Base-by-base conservation (phyloP, 2,888 invertebrate species). In the Meghimatium bilineatum region DNA sequence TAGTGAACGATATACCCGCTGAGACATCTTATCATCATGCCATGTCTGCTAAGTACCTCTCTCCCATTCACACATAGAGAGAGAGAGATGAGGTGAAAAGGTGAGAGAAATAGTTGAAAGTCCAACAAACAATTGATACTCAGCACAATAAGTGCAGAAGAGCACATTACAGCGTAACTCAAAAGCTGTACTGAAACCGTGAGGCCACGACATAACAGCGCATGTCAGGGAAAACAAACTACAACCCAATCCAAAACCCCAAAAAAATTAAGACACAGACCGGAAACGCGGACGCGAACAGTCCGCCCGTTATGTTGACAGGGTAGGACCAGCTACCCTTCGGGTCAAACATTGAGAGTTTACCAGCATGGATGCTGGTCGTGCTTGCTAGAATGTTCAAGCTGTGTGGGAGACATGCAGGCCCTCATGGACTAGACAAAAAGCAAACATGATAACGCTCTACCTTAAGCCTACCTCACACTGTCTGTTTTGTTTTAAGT, bases 271-370 rank as follows among this genome's bases (percentile, higher is more conserved):
- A 79, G 67, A 23, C 79, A 44, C 26, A 32, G 44, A 79, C 79
- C 79, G 79, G 79, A 79, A 79, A 49, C 56, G 69, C 23, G 23
- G 67, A 52, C 32, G 44, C 29, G 67, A 20, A 44, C 67, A 77
- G 79, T 49, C 49, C 49, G 49, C 29, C 10, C 29, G 79, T 29
- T 67, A 34, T 79, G 79, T 79, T 79, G 23, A 32, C 79, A 67
- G 79, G 79, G 79, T 79, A 79, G 67, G 67, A 63, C 44, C 12
- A 14, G 32, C 79, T 67, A 79, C 79, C 79, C 79, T 32, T 23
- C 34, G 79, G 69, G 79, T 79, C 79, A 79, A 79, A 79, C 67
- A 79, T 49, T 79, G 44, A 6, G 34, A 67, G 79, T 79, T 79
- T 79, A 67, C 49, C 49, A 5, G 66, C n/a, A 52, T 67, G 69